These are phyloP conservation scores for Apocrypta bakeri DNA, from an alignment of 1,140 invertebrate species.

Conservation along the genomic window DNA sequence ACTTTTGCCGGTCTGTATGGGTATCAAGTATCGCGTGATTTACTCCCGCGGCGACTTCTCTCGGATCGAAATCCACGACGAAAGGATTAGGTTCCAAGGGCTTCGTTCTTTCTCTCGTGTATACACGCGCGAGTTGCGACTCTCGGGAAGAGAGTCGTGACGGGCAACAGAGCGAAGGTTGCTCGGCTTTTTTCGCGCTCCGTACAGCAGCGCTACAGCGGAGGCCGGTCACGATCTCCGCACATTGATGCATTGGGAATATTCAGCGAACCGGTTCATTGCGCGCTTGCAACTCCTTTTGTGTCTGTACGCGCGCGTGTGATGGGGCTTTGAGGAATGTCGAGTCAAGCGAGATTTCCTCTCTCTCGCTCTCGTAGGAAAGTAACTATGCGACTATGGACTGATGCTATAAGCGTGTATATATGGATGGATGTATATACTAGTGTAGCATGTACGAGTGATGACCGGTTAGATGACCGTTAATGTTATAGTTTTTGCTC, in stretches of 20 bases:
- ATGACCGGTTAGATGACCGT: no score
- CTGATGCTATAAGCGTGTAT: not conserved
- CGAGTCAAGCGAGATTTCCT: not conserved
- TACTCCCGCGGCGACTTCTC: not conserved
- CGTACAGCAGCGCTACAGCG: not conserved
- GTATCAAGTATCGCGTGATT: conserved; percentile 10
- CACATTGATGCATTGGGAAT: conserved; percentile 3
- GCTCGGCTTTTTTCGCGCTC: not conserved
- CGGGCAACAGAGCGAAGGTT: not conserved
- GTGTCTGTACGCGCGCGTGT: not conserved
- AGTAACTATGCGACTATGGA: no score
- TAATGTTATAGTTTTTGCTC: no score
- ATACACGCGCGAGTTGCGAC: not conserved
- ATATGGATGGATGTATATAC: not conserved
- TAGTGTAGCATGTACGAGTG: no score
- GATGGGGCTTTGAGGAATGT: not conserved
- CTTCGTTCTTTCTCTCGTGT: not conserved
- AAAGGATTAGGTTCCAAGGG: conserved; percentile 24
- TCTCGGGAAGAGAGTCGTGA: not conserved
- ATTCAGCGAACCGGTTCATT: conserved; percentile 14
- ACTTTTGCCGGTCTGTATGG: not conserved
- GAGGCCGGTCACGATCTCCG: conserved; percentile 3
- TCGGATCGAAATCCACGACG: conserved; percentile 10
- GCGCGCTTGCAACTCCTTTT: not conserved
- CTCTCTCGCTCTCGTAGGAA: not conserved